phyloP scores from a whole-genome alignment of 2,113 vertebrate species.

The Heloderma charlesbogerti region DNA sequence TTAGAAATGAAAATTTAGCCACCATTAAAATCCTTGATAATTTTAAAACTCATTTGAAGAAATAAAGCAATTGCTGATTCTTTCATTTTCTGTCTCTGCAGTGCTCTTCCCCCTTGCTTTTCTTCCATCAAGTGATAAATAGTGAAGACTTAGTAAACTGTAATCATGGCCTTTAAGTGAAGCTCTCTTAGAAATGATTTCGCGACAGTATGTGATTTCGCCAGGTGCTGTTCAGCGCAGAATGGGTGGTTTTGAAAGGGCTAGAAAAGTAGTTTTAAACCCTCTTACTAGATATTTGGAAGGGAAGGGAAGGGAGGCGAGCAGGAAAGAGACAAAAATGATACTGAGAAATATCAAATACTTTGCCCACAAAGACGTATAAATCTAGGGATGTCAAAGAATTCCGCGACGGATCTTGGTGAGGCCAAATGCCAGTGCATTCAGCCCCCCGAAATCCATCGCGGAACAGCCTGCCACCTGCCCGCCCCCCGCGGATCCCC shows the following conservation, averaged over 20 bases:
- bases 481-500: no score
- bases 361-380: neutral
- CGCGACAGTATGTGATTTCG: neutral
- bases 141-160: neutral
- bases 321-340: neutral
- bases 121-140: neutral
- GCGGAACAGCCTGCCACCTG: no score
- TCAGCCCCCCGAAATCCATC: no score
- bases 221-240: neutral
- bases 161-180: slow-evolving; percentile 19
- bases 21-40: neutral
- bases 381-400: no score
- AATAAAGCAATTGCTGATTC: neutral
- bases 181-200: neutral
- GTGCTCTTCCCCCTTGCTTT: neutral
- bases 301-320: no score
- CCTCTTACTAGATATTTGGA: neutral
- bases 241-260: slow-evolving; percentile 3
- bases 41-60: neutral
- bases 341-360: neutral
- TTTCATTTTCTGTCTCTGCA: neutral
- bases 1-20: neutral
- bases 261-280: neutral
- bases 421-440: no score
- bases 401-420: no score